Evolutionary conservation across 2,113 vertebrate genomes (phyloP).

Genomic region (Eretmochelys imbricata): DNA sequence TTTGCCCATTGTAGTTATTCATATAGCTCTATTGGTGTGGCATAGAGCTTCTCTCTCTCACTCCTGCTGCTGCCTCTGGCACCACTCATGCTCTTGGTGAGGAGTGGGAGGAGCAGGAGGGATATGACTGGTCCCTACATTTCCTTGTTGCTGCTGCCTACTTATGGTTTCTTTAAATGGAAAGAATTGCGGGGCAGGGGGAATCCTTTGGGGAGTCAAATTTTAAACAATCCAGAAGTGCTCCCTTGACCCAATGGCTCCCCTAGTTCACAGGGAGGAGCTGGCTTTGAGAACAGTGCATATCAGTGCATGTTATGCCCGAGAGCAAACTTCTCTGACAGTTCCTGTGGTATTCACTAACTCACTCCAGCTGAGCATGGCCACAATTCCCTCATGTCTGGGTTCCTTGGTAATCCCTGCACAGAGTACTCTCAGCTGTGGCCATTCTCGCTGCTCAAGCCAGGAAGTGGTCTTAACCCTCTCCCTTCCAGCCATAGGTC

Average conservation of each 20-base stretch:
- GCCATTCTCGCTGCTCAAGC: fast-evolving
- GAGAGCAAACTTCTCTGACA: not conserved
- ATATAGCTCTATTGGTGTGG: not conserved
- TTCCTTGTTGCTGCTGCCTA: not conserved
- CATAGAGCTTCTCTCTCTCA: not conserved
- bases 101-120: not conserved
- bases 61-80: not conserved
- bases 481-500: not conserved
- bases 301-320: not conserved
- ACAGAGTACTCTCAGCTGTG: not conserved
- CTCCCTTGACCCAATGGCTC: fast-evolving
- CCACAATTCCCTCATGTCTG: not conserved
- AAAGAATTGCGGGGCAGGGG: not conserved
- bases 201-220: not conserved
- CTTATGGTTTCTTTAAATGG: not conserved
- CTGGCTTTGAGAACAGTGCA: fast-evolving
- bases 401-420: too few relatives aligned
- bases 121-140: not conserved
- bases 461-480: not conserved
- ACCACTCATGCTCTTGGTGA: not conserved
- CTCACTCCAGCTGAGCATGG: fast-evolving
- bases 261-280: fast-evolving
- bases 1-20: not conserved
- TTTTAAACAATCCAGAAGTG: not conserved
- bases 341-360: fast-evolving